These are phyloP conservation scores for Tangara arthus DNA, from an alignment of 2,797 vertebrate genomes.

Conservation along the genomic window DNA sequence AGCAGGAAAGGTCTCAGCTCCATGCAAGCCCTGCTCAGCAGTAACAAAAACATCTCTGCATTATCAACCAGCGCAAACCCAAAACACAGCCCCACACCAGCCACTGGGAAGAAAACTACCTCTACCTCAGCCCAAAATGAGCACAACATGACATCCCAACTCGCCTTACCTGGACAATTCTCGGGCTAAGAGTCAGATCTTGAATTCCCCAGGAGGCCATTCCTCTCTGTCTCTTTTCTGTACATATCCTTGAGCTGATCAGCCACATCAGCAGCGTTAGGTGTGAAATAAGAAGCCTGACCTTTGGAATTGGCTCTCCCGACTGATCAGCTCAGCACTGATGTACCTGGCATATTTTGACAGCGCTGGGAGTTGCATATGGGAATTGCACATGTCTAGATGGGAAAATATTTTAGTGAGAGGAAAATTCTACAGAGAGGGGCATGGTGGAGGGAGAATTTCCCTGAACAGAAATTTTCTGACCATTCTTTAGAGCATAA, in stretches of 20 bases:
- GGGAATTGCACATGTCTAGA: constrained; percentile 42
- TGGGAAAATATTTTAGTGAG: constrained; percentile 9
- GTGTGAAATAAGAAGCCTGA: constrained; percentile 58
- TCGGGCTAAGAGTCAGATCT: background rate
- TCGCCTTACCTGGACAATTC: background rate
- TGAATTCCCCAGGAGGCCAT: constrained; percentile 19
- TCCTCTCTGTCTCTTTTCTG: constrained; percentile 21
- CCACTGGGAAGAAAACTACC: background rate
- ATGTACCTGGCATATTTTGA: constrained; percentile 51
- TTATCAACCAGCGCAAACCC: background rate
- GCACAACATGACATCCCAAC: background rate
- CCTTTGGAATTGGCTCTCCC: constrained; percentile 55
- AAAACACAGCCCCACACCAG: background rate
- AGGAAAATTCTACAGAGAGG: constrained; percentile 1
- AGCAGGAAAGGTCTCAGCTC: background rate
- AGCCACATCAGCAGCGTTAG: constrained; percentile 40
- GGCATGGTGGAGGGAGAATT: background rate
- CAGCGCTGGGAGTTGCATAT: constrained; percentile 5
- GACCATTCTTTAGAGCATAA: background rate
- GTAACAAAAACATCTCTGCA: background rate
- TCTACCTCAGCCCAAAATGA: background rate
- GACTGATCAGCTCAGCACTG: constrained; percentile 35
- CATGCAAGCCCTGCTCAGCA: background rate
- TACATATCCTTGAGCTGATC: constrained; percentile 30
- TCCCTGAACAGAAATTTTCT: background rate